Evolutionary conservation across 2,888 invertebrate genomes (phyloP).

Genomic region (Flexamia atlantica): DNA sequence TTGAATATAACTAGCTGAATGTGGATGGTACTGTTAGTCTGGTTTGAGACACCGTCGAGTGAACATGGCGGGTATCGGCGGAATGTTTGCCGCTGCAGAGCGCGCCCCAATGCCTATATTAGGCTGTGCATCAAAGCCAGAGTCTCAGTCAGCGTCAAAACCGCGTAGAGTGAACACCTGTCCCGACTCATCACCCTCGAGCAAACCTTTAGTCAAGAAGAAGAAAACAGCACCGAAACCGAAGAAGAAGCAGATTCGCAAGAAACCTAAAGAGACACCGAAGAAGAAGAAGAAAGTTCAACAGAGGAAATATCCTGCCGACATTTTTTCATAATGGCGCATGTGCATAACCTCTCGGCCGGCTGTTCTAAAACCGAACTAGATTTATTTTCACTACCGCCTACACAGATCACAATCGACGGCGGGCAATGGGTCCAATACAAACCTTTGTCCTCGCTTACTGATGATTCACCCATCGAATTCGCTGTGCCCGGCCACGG

Average conservation of each 20-base stretch:
- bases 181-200: not conserved
- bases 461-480: slow-evolving; percentile 69
- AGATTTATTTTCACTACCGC: slow-evolving; percentile 69
- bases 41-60: slow-evolving; percentile 7
- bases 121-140: not conserved
- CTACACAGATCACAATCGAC: slow-evolving; percentile 69
- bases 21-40: slow-evolving; percentile 12
- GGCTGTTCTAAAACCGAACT: slow-evolving; percentile 68
- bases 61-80: slow-evolving; percentile 35
- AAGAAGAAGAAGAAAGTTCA: slow-evolving; percentile 26
- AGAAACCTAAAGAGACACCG: not conserved
- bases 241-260: not conserved
- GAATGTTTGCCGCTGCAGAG: not conserved
- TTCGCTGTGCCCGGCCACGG: slow-evolving; percentile 68
- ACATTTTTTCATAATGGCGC: slow-evolving; percentile 67
- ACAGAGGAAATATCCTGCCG: not conserved
- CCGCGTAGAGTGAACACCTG: not conserved
- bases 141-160: slow-evolving; percentile 10
- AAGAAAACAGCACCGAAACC: not conserved
- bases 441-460: slow-evolving; percentile 68
- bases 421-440: slow-evolving; percentile 68
- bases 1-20: slow-evolving; percentile 8
- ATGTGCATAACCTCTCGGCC: slow-evolving; percentile 66
- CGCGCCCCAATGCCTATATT: slow-evolving; percentile 7
- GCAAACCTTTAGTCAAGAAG: not conserved